Evolutionary conservation across 2,888 invertebrate genomes (phyloP).

Genomic region (Caenorhabditis drosophilae): DNA sequence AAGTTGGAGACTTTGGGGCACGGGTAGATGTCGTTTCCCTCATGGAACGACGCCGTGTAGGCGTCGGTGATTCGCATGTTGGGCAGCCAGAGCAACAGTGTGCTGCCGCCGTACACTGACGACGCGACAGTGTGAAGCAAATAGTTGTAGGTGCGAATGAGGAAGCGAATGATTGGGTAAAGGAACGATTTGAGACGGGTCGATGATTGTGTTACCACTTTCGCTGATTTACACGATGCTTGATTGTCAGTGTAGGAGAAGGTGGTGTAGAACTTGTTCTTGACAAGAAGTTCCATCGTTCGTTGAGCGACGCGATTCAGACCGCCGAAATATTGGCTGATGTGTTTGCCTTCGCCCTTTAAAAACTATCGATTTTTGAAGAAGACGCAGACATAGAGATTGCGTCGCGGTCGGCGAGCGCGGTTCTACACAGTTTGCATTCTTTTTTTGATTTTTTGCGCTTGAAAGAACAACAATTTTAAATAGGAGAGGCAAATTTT

Average conservation of each 20-base stretch:
- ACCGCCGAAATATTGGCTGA: slow-evolving; percentile 63
- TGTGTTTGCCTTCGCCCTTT: slow-evolving; percentile 44
- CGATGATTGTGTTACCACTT: slow-evolving; percentile 27
- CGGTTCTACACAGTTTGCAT: too few relatives aligned
- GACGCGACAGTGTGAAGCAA: slow-evolving; percentile 18
- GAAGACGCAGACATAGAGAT: not conserved
- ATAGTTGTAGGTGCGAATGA: slow-evolving; percentile 26
- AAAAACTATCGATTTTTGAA: too few relatives aligned
- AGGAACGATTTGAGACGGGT: slow-evolving; percentile 8
- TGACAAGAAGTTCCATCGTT: slow-evolving; percentile 62
- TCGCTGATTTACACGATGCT: slow-evolving; percentile 55
- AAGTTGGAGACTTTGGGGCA: slow-evolving; percentile 59
- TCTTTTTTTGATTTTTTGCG: too few relatives aligned
- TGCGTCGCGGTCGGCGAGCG: too few relatives aligned
- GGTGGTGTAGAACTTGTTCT: slow-evolving; percentile 62
- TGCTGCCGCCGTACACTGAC: slow-evolving; percentile 13
- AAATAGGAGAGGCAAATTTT: too few relatives aligned
- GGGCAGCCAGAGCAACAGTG: slow-evolving; percentile 18
- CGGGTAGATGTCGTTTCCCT: slow-evolving; percentile 53
- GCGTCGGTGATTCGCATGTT: slow-evolving; percentile 40
- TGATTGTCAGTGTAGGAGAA: slow-evolving; percentile 60
- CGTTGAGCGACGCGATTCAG: slow-evolving; percentile 64
- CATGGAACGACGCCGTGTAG: slow-evolving; percentile 59
- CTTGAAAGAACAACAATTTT: too few relatives aligned
- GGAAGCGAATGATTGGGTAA: slow-evolving; percentile 23